Conservation (phyloP, 2,113 vertebrate genomes). For the Hylia prasina region DNA sequence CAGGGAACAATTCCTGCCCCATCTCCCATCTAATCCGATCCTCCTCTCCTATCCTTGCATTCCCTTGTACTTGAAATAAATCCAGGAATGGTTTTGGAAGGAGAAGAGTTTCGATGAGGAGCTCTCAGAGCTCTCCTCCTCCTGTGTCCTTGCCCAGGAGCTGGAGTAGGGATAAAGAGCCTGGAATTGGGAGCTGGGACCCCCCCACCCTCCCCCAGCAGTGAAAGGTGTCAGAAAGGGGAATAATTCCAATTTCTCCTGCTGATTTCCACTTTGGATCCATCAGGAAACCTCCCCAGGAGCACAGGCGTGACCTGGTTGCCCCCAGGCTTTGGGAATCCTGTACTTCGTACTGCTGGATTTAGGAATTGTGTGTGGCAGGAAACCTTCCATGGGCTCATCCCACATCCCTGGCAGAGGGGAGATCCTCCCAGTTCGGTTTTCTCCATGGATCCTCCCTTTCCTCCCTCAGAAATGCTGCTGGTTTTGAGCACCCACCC, state of each 20-base stretch:
- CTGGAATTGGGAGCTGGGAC: not conserved
- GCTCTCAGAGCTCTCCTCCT: not conserved
- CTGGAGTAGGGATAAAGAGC: not conserved
- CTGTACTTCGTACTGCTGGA: accelerated
- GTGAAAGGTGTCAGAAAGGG: not conserved
- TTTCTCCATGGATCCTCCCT: not conserved
- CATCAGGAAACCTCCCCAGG: too few species aligned
- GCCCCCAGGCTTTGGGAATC: not conserved
- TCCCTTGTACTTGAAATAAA: not conserved
- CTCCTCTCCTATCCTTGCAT: too few species aligned
- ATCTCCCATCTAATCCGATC: not conserved
- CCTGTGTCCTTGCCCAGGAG: not conserved
- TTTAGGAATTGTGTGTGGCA: not conserved
- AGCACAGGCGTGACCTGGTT: accelerated
- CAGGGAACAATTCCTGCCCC: not conserved
- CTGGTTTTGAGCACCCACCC: accelerated
- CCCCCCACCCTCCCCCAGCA: not conserved
- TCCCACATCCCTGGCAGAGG: not conserved
- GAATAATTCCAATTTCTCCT: not conserved
- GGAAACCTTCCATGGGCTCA: not conserved
- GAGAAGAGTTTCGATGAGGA: not conserved
- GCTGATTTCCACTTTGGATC: not conserved
- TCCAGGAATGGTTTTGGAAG: not conserved
- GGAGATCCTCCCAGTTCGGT: accelerated
- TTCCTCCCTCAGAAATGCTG: not conserved